phyloP scores from a whole-genome alignment of 2,888 invertebrate species.

The Diploptera punctata region DNA sequence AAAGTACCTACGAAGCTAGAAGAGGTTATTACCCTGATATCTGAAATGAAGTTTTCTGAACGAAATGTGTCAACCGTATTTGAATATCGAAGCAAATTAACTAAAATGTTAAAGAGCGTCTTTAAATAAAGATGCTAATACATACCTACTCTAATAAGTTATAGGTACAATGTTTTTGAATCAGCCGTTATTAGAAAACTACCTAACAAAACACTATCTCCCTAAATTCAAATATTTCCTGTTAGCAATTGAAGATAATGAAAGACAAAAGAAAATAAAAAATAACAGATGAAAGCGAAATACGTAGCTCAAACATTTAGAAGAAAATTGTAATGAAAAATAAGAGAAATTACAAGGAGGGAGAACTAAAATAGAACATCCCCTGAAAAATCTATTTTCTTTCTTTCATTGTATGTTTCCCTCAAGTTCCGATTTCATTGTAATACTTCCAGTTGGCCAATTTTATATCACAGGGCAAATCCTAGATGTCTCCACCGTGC shows the following conservation, averaged over 20 bases:
- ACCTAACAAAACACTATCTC: background rate
- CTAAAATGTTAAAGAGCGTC: too few species aligned
- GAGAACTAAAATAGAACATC: constrained; percentile 6
- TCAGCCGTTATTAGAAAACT: background rate
- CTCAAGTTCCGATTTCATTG: constrained; percentile 10
- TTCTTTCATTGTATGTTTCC: background rate
- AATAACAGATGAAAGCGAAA: background rate
- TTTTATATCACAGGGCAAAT: constrained; percentile 16
- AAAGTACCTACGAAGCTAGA: too few species aligned
- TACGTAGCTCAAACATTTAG: background rate
- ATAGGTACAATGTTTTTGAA: too few species aligned
- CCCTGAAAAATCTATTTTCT: constrained; percentile 24
- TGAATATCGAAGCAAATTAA: too few species aligned
- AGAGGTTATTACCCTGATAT: too few species aligned
- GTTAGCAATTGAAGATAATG: constrained; percentile 9
- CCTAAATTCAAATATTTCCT: background rate
- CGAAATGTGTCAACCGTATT: too few species aligned
- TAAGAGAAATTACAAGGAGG: constrained; percentile 15
- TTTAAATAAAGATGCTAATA: too few species aligned
- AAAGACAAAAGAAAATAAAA: background rate
- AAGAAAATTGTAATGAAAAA: constrained; percentile 6
- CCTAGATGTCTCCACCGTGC: background rate
- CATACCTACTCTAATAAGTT: too few species aligned
- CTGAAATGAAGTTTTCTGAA: too few species aligned
- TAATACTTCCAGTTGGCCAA: constrained; percentile 11